phyloP scores from a whole-genome alignment of 2,888 invertebrate species.

The Tiliacea aurago region DNA sequence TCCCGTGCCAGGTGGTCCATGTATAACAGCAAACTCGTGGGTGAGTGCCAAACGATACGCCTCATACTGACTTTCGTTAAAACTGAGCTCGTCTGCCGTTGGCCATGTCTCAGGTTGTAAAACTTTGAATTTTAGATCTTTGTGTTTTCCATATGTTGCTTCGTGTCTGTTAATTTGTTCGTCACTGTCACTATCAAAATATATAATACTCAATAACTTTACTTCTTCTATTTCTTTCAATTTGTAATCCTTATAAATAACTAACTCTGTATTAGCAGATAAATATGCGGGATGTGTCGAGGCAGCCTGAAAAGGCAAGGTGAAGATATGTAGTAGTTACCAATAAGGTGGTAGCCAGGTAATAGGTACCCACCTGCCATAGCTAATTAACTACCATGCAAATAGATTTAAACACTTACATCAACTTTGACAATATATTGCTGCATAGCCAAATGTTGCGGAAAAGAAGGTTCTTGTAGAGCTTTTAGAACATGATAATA shows the following conservation, averaged over 20 bases:
- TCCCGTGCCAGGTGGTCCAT: constrained; percentile 97
- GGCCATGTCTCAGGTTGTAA: constrained; percentile 86
- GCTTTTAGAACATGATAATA: constrained; percentile 93
- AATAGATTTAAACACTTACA: constrained; percentile 75
- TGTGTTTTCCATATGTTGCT: not conserved
- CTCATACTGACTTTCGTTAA: constrained; percentile 92
- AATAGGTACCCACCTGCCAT: not conserved
- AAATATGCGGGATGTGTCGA: constrained; percentile 74
- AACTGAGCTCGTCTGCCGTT: constrained; percentile 77
- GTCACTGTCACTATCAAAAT: constrained; percentile 1
- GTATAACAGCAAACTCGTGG: constrained; percentile 93
- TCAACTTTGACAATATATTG: constrained; percentile 92
- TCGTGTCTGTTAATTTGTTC: not conserved
- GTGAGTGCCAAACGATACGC: constrained; percentile 93
- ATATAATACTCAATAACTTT: not conserved
- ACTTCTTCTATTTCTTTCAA: not conserved
- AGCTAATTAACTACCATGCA: not conserved
- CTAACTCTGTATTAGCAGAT: constrained; percentile 56
- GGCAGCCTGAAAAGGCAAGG: constrained; percentile 69
- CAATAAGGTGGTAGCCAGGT: not conserved
- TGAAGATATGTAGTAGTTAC: not conserved
- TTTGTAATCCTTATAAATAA: constrained; percentile 30
- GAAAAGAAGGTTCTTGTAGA: constrained; percentile 90
- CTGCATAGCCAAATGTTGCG: constrained; percentile 92
- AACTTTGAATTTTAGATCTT: constrained; percentile 68